A percentile compares a stretch with the other conserved stretches of the same genome.
phyloP scores from a whole-genome alignment of 2,113 vertebrate genomes.

The Brachionichthys hirsutus region DNA sequence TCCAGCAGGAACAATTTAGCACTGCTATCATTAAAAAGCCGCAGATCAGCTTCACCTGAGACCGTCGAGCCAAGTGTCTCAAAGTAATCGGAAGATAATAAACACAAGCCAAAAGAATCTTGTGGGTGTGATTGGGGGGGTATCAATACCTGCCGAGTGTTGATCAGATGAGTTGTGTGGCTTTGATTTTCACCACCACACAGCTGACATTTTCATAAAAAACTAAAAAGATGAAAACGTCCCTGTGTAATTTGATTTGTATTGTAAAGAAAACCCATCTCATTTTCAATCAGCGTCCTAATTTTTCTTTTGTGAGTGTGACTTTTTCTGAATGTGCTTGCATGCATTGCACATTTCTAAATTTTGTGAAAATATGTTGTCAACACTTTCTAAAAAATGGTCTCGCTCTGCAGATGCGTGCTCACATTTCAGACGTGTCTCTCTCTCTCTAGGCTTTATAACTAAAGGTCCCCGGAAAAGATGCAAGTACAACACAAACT shows the following conservation, averaged over 20 bases:
- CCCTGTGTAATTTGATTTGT: no score
- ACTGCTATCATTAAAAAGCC: not conserved
- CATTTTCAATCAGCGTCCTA: no score
- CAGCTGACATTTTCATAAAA: slow-evolving; percentile 12
- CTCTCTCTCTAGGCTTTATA: not conserved
- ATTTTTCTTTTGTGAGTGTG: no score
- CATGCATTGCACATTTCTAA: no score
- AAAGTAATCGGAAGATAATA: slow-evolving; percentile 15
- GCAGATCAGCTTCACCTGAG: not conserved
- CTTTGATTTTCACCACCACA: slow-evolving; percentile 23
- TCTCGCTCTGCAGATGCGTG: not conserved
- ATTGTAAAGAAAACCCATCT: no score
- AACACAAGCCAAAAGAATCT: slow-evolving; percentile 4
- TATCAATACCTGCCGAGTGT: slow-evolving; percentile 21
- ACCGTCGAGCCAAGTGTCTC: not conserved
- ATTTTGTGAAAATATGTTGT: no score
- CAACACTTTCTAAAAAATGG: not conserved
- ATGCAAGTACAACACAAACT: slow-evolving; percentile 2
- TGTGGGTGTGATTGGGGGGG: slow-evolving; percentile 7
- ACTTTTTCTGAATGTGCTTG: no score
- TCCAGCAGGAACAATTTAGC: slow-evolving; percentile 3
- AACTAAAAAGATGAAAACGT: no score
- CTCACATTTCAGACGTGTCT: not conserved
- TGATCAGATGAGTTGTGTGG: slow-evolving; percentile 29
- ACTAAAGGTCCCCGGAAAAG: slow-evolving; percentile 3